Conservation (phyloP, 2,888 invertebrate genomes). For the Cheilosia pagana region DNA sequence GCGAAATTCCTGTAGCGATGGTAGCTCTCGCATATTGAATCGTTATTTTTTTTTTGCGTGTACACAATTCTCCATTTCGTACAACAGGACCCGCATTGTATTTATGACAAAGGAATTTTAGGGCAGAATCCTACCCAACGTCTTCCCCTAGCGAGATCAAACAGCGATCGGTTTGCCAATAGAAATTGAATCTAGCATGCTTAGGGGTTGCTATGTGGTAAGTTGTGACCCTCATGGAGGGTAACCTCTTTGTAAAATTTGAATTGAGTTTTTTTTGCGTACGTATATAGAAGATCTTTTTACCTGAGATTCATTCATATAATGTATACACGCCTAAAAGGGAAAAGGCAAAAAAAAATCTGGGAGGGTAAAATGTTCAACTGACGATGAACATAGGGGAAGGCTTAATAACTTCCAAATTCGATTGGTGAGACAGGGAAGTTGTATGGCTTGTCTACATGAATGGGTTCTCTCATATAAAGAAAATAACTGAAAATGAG, state of each 20-base stretch:
- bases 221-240: constrained; percentile 49
- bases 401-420: constrained; percentile 24
- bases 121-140: background rate
- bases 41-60: constrained; percentile 25
- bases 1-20: constrained; percentile 33
- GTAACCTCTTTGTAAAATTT: constrained; percentile 8
- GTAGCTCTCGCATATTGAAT: constrained; percentile 45
- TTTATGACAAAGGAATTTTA: constrained; percentile 38
- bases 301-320: constrained; percentile 39
- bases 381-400: constrained; percentile 2
- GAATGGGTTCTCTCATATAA: constrained; percentile 8
- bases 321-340: too few relatives aligned
- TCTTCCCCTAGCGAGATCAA: constrained; percentile 3
- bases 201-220: constrained; percentile 52
- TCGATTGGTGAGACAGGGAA: constrained; percentile 45
- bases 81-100: constrained; percentile 41
- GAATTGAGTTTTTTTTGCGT: background rate
- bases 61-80: constrained; percentile 16
- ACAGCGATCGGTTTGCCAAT: constrained; percentile 57
- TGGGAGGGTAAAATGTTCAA: constrained; percentile 46
- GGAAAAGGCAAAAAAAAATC: constrained; percentile 34
- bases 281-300: background rate
- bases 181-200: constrained; percentile 27
- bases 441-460: background rate
- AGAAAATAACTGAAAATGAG: constrained; percentile 8